Evolutionary conservation across 2,888 invertebrate genomes (phyloP).

Genomic region (Anagyrus pseudococci): DNA sequence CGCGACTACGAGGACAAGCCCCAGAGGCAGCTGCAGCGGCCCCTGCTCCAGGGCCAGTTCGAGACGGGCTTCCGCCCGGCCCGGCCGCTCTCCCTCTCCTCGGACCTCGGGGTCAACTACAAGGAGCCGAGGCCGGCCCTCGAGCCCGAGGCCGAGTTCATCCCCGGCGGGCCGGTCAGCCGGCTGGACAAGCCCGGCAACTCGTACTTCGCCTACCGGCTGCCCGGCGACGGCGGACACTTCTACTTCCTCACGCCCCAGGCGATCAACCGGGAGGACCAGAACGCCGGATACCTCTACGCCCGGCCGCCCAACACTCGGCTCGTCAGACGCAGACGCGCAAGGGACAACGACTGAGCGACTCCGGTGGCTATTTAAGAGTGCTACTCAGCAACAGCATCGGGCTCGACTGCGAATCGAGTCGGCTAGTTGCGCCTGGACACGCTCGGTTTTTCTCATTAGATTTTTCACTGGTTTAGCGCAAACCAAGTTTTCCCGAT

Average conservation of each 20-base stretch:
- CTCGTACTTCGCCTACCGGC: constrained; percentile 75
- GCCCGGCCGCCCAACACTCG: constrained; percentile 50
- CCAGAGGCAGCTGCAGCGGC: background rate
- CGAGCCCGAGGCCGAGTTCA: constrained; percentile 69
- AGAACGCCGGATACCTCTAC: constrained; percentile 43
- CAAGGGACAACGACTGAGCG: constrained; percentile 40
- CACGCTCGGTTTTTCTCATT: no score
- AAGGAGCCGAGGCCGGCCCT: constrained; percentile 66
- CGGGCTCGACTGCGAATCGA: no score
- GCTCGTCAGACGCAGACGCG: constrained; percentile 50
- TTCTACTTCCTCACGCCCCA: constrained; percentile 82
- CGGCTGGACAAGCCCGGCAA: constrained; percentile 53
- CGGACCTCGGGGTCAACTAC: constrained; percentile 68
- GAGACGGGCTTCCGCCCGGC: constrained; percentile 14
- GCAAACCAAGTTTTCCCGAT: no score
- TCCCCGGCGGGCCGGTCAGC: constrained; percentile 53
- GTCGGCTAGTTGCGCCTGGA: no score
- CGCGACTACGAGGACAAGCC: background rate
- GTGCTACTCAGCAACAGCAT: no score
- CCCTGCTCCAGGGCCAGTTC: no score
- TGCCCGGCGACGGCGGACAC: constrained; percentile 80
- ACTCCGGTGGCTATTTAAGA: background rate
- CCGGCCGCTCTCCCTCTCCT: constrained; percentile 54
- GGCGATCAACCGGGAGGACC: constrained; percentile 59
- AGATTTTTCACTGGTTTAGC: no score